Evolutionary conservation across 1,140 invertebrate species (phyloP).

Genomic region (Parasteatoda tepidariorum): DNA sequence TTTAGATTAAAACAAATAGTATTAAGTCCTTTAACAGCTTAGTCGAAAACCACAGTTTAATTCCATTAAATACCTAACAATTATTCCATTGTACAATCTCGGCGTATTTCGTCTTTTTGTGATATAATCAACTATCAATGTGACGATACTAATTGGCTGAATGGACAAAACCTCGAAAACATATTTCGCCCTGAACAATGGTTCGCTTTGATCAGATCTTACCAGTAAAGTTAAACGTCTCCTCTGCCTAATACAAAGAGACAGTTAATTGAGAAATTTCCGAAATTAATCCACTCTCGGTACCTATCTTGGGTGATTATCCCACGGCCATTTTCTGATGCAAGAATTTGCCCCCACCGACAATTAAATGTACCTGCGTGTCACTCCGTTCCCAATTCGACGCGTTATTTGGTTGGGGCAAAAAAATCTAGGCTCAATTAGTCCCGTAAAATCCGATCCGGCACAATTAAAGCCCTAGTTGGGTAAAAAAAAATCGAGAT

Average conservation of each 20-base stretch:
- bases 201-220: neutral
- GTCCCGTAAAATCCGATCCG: neutral
- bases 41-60: too few species aligned
- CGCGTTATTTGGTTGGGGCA: neutral
- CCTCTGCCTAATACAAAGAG: neutral
- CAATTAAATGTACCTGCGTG: slow-evolving; percentile 10
- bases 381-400: neutral
- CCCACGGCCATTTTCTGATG: slow-evolving; percentile 6
- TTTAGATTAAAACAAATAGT: too few species aligned
- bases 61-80: too few species aligned
- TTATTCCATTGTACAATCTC: too few species aligned
- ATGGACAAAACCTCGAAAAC: neutral
- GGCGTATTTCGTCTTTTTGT: too few species aligned
- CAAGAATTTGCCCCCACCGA: slow-evolving; percentile 1
- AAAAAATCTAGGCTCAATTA: neutral
- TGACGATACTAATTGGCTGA: neutral
- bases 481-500: neutral
- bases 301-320: neutral
- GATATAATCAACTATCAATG: neutral
- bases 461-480: neutral
- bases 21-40: too few species aligned
- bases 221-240: neutral
- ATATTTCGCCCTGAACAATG: neutral
- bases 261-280: neutral
- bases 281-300: neutral